Base-by-base conservation (phyloP, 2,888 invertebrate species). In the Mesodorylaimus sp. region DNA sequence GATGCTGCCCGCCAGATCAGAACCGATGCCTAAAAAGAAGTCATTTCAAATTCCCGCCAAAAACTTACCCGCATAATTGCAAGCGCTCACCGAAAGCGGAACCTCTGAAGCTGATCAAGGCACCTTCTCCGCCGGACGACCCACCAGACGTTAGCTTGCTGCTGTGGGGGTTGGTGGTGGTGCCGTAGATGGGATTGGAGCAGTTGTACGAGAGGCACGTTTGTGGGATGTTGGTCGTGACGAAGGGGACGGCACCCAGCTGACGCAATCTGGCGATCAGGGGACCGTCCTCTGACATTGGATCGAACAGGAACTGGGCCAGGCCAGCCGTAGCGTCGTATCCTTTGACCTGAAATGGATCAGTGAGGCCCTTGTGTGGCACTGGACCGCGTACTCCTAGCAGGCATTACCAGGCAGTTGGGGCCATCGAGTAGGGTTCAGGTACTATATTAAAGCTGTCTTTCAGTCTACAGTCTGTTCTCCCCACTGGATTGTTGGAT, bases 231-330 rank as follows among this genome's bases (percentile, higher is more conserved):
- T 71, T 71, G 7, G 70, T 73, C 54, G 66, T 64, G 24, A 66
- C 68, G 62, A 68, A 73, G 0, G 73, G 72, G 32, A 73, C 59
- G n/a, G 71, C 73, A 45, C 74, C 74, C 5, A 63, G 56, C 2
- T 59, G 51, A 23, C 52, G 55, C 7, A 68, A 52, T 13, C 56
- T 54, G 26, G 53, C 49, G 3, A 61, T 57, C 0, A 60, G 25
- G 13, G 53, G 54, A 1, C 59, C 51, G 36, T 50, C 55, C n/a
- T 57, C 56, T 23, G 51, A 27, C 7, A 56, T 55, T 3, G 66
- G 64, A 24, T 59, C 55, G 51, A 56, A 58, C n/a, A 65, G 54
- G 23, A 56, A 57, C 50, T 64, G 61, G 2, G 63, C 64, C 43
- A 63, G 61, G n/a, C 68, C 68, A 10, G 55, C 46, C 1, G 63